Base-by-base conservation (phyloP, 2,797 vertebrate species). In the Lophotriccus pileatus region DNA sequence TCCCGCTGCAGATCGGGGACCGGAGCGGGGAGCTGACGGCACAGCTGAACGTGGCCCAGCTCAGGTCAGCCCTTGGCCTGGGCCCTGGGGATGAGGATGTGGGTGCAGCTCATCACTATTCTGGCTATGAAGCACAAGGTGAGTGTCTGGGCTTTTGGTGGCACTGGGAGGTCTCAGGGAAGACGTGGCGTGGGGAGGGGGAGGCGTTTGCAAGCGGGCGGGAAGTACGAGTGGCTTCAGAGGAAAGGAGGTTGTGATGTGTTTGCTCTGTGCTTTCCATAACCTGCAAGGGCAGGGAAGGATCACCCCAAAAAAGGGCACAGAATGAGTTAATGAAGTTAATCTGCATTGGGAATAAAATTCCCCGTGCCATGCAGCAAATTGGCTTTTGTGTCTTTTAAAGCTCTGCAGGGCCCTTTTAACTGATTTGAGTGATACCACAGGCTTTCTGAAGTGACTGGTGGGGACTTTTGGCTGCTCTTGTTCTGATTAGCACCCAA, bases 111-210 rank as follows among this genome's bases (percentile, higher is more conserved):
- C 97, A 96, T 1, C 98, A 97, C 70, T 98, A 95, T 27, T 97
- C 99, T 1, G 98, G 99, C 94, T 99, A 99, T 4, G 99, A 99
- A 97, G 98, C 98, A 87, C 99, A 99, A 97, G 99, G 99, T 99
- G 95, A 95, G 89, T 82, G 50, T 30, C 36, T 37, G 83, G 27
- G 12, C 0, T 36, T 52, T 12, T 72, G 32, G 49, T 68, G 73
- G 21, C 11, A 0, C 6, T 37, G 59, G 22, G 39, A 28, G 37
- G 15, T 32, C 36, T 76, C 4, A 0, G 24, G 41, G 17, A 10
- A 27, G 17, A 1, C 0, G 27, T 7, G 28, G 8, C 16, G 1
- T 28, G 64, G 34, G 44, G 34, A 39, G n/a, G 11, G 28, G 60
- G 49, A 67, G 34, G 53, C 1, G 4, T 39, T 60, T 64, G 49